phyloP scores from a whole-genome alignment of 35 echinoderm and acorn worm genomes.

The Anneissia japonica region DNA sequence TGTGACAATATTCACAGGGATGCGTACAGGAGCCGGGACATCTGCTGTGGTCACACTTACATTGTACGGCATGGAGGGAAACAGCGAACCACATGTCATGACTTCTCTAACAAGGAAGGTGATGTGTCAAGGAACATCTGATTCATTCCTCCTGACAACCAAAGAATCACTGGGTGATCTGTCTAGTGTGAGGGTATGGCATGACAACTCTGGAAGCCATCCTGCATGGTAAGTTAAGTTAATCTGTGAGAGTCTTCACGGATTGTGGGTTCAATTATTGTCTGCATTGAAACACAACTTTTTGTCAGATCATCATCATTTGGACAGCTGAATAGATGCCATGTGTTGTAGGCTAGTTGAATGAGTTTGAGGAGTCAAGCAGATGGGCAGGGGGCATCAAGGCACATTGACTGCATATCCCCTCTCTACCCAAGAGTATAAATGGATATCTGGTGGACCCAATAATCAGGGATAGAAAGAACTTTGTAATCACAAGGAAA shows the following conservation, averaged over 20 bases:
- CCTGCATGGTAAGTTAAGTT: slow-evolving; percentile 61
- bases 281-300: not conserved
- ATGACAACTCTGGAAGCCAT: slow-evolving; percentile 69
- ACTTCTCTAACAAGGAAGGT: slow-evolving; percentile 15
- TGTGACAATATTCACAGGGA: slow-evolving; percentile 76
- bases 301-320: not conserved
- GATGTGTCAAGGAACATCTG: slow-evolving; percentile 43
- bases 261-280: not conserved
- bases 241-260: not conserved
- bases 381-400: too few relatives aligned
- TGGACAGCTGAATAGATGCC: not conserved
- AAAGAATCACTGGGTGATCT: slow-evolving; percentile 46
- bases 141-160: slow-evolving; percentile 81
- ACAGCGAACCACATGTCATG: slow-evolving; percentile 75
- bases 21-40: slow-evolving; percentile 73
- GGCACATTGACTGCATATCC: too few relatives aligned
- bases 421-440: too few relatives aligned
- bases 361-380: too few relatives aligned
- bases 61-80: slow-evolving; percentile 45
- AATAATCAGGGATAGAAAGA: too few relatives aligned
- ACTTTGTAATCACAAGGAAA: too few relatives aligned
- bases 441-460: too few relatives aligned
- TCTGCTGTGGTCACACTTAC: slow-evolving; percentile 73
- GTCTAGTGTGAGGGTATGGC: slow-evolving; percentile 68
- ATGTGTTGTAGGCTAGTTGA: too few relatives aligned